These are phyloP conservation scores for Sipha flava DNA, from an alignment of 1,140 invertebrate genomes.

Conservation along the genomic window DNA sequence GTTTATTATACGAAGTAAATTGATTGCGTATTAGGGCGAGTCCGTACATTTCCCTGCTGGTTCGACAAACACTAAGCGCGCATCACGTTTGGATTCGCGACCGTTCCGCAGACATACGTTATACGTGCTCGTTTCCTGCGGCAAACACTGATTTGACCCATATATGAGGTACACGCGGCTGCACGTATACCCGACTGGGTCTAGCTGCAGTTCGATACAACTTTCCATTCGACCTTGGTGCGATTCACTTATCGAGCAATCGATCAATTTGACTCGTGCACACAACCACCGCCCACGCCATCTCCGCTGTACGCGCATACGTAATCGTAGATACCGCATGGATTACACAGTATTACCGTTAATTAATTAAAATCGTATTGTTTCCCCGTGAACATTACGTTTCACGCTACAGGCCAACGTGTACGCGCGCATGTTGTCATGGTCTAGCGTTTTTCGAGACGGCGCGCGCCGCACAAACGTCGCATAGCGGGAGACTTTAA, in stretches of 20 bases:
- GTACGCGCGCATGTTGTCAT: not conserved
- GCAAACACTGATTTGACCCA: constrained; percentile 23
- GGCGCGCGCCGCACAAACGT: too few relatives aligned
- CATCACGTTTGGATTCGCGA: too few relatives aligned
- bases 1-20: too few relatives aligned
- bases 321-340: too few relatives aligned
- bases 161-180: not conserved
- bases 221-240: constrained; percentile 20
- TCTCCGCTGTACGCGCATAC: not conserved
- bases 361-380: not conserved
- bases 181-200: too few relatives aligned
- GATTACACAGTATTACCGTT: not conserved
- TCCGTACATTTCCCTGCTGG: too few relatives aligned
- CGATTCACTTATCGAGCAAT: constrained; percentile 5
- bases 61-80: too few relatives aligned
- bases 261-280: not conserved
- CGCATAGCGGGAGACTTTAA: not conserved
- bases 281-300: not conserved
- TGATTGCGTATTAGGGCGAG: too few relatives aligned
- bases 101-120: not conserved
- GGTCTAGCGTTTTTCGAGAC: not conserved
- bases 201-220: not conserved
- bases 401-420: not conserved
- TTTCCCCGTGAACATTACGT: not conserved
- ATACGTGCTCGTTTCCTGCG: not conserved